phyloP scores from a whole-genome alignment of 2,797 vertebrate genomes.

The Tangara arthus region DNA sequence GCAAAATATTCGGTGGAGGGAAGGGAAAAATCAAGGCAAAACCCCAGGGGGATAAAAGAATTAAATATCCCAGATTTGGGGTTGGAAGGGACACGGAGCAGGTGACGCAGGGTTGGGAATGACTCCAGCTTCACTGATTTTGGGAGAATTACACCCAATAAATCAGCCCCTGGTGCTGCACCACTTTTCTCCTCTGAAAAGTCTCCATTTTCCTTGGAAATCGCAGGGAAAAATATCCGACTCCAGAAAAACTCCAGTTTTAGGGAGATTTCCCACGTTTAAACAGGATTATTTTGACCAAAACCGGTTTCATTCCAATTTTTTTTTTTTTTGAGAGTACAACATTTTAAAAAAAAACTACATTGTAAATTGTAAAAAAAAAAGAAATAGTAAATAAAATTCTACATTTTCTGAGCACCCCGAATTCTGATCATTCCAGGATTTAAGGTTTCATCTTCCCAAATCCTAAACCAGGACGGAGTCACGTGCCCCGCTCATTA shows the following conservation, averaged over 20 bases:
- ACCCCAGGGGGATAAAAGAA: neutral
- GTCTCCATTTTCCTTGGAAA: neutral
- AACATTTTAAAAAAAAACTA: neutral
- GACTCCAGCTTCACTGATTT: neutral
- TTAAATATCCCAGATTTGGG: neutral
- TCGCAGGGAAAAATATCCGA: accelerated
- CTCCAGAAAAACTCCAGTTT: neutral
- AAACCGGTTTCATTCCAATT: neutral
- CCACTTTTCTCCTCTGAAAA: neutral
- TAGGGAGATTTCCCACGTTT: neutral
- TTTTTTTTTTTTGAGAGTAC: neutral
- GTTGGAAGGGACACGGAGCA: neutral
- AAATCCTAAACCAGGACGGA: neutral
- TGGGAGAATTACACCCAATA: neutral
- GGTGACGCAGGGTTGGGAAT: neutral
- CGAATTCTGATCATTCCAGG: neutral
- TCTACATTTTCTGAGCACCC: neutral
- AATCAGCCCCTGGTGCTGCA: neutral
- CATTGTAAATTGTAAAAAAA: neutral
- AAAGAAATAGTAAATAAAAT: neutral
- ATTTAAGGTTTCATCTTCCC: neutral
- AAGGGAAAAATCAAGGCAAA: neutral
- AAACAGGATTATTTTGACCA: neutral
- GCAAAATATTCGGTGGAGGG: neutral
- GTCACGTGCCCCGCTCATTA: neutral